These are phyloP conservation scores for Homarus americanus DNA, from an alignment of 1,140 invertebrate genomes.

Conservation along the genomic window DNA sequence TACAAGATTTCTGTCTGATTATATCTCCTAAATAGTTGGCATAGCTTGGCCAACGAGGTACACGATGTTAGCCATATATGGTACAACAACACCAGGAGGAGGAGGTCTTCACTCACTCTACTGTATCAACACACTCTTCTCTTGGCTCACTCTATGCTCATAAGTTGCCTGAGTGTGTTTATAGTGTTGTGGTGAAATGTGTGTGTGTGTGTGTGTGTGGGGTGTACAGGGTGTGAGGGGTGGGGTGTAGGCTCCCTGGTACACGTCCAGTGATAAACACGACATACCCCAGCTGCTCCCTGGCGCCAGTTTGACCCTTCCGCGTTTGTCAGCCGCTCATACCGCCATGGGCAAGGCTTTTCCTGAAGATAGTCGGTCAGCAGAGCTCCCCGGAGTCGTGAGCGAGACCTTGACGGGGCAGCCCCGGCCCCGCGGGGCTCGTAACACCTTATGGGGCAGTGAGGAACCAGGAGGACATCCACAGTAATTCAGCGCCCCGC, in stretches of 20 bases:
- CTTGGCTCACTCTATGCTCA: too few relatives aligned
- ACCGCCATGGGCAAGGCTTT: conserved; percentile 19
- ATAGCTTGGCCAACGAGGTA: too few relatives aligned
- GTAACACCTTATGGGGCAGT: background rate
- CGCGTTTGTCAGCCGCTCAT: conserved; percentile 13
- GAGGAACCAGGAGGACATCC: background rate
- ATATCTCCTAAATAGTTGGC: too few relatives aligned
- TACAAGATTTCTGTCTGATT: too few relatives aligned
- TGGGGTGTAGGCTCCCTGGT: background rate
- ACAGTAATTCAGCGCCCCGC: too few relatives aligned
- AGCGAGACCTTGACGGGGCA: background rate
- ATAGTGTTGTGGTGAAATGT: background rate
- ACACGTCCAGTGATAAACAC: background rate
- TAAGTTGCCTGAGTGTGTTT: too few relatives aligned
- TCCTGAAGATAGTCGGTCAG: conserved; percentile 1
- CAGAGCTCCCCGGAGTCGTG: background rate
- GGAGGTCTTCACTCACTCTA: too few relatives aligned
- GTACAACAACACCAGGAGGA: too few relatives aligned
- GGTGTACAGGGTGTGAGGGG: background rate
- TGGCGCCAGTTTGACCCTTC: conserved; percentile 36
- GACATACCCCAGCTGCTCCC: background rate
- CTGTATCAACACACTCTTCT: too few relatives aligned
- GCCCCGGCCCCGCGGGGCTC: background rate
- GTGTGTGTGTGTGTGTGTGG: too few relatives aligned
- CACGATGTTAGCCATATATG: too few relatives aligned